Base-by-base conservation (phyloP, 2,888 invertebrate species). In the Idaea aversata region DNA sequence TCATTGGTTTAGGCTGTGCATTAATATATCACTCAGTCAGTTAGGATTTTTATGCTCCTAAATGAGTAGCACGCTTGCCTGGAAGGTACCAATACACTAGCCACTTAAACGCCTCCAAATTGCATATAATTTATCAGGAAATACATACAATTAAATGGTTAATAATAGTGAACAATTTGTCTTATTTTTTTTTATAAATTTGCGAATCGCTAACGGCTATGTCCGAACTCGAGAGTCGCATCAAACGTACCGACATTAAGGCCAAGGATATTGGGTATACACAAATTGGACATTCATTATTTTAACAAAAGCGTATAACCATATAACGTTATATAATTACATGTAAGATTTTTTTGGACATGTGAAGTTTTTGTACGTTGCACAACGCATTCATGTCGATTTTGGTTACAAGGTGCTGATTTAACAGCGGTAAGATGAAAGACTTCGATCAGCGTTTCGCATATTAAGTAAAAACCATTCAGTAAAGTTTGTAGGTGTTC, bases 191-290 rank as follows among this genome's bases (percentile, higher is more conserved):
- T 87, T 83, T 77, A 76, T 83, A 78, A 85, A 79, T 87, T 88
- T 87, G 83, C 80, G 80, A 81, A 85, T 83, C 80, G 85, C 86
- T 88, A 89, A 88, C 84, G 81, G 85, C 85, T 73, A 76, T 72
- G 77, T 73, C 72, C 75, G 75, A 75, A 70, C 72, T 70, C 72
- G 75, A 76, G 79, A 79, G 78, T 79, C 81, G 81, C 86, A 83
- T 87, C 88, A 87, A 88, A 90, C 84, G 78, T 73, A 73, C 87
- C 84, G 86, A 77, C 86, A 88, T 88, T 89, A 87, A 87, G 85
- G 88, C 83, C 88, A 88, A 88, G 87, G 89, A 86, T 86, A 70
- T 76, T 83, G 77, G 75, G 77, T 84, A 77, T 77, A 75, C 80
- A 85, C 84, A 85, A 86, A 87, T 88, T 87, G 84, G 84, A 81